phyloP scores from a whole-genome alignment of 2,113 vertebrate species.

The Coturnix japonica region DNA sequence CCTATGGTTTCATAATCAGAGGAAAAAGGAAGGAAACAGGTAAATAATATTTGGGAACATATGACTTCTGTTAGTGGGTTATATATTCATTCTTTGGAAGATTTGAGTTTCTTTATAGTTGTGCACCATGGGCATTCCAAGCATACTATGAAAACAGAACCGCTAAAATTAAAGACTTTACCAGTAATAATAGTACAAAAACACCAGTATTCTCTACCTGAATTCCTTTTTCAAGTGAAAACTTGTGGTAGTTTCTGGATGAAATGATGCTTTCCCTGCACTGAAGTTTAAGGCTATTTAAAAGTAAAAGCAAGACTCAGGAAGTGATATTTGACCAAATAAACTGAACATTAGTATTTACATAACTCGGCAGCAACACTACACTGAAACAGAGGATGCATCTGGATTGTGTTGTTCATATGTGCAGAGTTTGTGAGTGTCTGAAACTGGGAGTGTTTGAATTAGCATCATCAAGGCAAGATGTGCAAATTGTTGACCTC shows the following conservation, averaged over 20 bases:
- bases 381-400: rapidly evolving
- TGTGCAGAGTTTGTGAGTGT: background rate
- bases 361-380: background rate
- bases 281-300: background rate
- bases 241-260: background rate
- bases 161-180: background rate
- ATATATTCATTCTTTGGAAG: background rate
- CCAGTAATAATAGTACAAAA: no score
- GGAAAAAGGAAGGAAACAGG: background rate
- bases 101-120: background rate
- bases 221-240: background rate
- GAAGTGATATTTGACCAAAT: background rate
- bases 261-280: background rate
- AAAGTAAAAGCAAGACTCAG: background rate
- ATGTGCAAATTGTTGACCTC: background rate
- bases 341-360: background rate
- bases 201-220: background rate
- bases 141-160: background rate
- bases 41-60: background rate
- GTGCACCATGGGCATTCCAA: rapidly evolving
- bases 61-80: background rate
- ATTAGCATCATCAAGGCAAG: background rate
- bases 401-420: background rate
- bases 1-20: background rate
- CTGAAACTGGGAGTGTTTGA: background rate